A percentile compares a stretch with the other conserved stretches of the same genome.
Evolutionary conservation across 2,888 invertebrate genomes (phyloP).

Genomic region (Drosophila pseudotalamancana): DNA sequence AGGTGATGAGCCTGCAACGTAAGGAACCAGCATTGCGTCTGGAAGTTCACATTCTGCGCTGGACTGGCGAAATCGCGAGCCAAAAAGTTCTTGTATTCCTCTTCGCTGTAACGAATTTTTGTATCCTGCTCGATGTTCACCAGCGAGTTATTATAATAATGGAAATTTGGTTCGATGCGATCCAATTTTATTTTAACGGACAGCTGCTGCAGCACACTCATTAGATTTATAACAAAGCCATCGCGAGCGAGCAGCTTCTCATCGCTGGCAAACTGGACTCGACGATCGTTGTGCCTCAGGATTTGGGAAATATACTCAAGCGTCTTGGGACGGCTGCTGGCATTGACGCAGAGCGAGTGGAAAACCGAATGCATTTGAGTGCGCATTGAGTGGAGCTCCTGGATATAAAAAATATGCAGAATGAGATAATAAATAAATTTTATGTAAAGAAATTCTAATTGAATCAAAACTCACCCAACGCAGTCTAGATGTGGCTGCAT

Average conservation of each 20-base stretch:
- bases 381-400: slow-evolving; percentile 92
- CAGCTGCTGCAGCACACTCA: slow-evolving; percentile 95
- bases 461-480: slow-evolving; percentile 81
- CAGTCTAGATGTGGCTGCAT: slow-evolving; percentile 72
- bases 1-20: slow-evolving; percentile 97
- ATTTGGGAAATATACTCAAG: slow-evolving; percentile 92
- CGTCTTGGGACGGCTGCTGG: slow-evolving; percentile 91
- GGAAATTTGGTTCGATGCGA: slow-evolving; percentile 95
- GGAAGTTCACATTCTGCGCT: slow-evolving; percentile 92
- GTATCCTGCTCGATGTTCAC: slow-evolving; percentile 92
- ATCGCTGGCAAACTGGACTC: slow-evolving; percentile 95
- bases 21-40: slow-evolving; percentile 98
- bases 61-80: slow-evolving; percentile 64
- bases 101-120: slow-evolving; percentile 91
- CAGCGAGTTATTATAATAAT: slow-evolving; percentile 91
- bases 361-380: slow-evolving; percentile 91
- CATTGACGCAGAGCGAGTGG: slow-evolving; percentile 92
- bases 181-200: slow-evolving; percentile 95
- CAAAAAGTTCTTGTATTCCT: slow-evolving; percentile 87
- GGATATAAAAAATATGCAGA: slow-evolving; percentile 66
- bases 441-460: no score
- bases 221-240: slow-evolving; percentile 97
- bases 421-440: not conserved
- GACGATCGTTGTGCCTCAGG: slow-evolving; percentile 92
- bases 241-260: slow-evolving; percentile 95